Conservation (phyloP, 2,888 invertebrate species). For the Pedicia rivosa region DNA sequence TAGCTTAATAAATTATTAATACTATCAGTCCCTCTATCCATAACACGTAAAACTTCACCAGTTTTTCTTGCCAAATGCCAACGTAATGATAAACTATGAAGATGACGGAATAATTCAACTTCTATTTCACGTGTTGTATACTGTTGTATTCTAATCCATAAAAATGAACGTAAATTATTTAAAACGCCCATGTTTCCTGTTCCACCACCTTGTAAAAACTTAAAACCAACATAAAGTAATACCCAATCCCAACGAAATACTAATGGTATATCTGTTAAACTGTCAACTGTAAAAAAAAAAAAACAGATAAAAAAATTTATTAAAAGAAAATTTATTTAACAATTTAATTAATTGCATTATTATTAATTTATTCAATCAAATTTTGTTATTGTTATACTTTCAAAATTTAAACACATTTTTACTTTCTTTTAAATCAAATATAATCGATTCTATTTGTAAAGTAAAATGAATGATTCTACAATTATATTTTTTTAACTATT, state of each 20-base stretch:
- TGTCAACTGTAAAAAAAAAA: conserved; percentile 50
- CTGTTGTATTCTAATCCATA: conserved; percentile 94
- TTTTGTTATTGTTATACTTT: not conserved
- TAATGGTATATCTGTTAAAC: conserved; percentile 42
- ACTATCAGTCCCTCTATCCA: conserved; percentile 95
- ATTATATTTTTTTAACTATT: too few relatives aligned
- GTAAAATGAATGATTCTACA: too few relatives aligned
- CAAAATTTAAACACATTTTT: too few relatives aligned
- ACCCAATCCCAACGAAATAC: conserved; percentile 81
- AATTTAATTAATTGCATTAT: conserved; percentile 2
- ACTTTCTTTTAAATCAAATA: too few relatives aligned
- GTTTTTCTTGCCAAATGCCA: conserved; percentile 95
- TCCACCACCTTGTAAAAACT: conserved; percentile 92
- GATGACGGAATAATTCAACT: conserved; percentile 69
- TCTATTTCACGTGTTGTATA: conserved; percentile 88
- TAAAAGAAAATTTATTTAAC: too few relatives aligned
- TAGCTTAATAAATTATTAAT: conserved; percentile 87
- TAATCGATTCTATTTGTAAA: too few relatives aligned
- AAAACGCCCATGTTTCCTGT: conserved; percentile 83
- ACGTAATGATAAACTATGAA: conserved; percentile 77
- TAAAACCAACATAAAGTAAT: conserved; percentile 68
- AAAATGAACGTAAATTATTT: conserved; percentile 76
- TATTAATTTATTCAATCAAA: conserved; percentile 3
- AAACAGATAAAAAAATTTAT: conserved; percentile 6
- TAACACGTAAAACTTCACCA: conserved; percentile 88